Evolutionary conservation across 2,113 vertebrate species (phyloP), one percentile per base, ranked within the genome.

Genomic region (Acrocephalus arundinaceus): DNA sequence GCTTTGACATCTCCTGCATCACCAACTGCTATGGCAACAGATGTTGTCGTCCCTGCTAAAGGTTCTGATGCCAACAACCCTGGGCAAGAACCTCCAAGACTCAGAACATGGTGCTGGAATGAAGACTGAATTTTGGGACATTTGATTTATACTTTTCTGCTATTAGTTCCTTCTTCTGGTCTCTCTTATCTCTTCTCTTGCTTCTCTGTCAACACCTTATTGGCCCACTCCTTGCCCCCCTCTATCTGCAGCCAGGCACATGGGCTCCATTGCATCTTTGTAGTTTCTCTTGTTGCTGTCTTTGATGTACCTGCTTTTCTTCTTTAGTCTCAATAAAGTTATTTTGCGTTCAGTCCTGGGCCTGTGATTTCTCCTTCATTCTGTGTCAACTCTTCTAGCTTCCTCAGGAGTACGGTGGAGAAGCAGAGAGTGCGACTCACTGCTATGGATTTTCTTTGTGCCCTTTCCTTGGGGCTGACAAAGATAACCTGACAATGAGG

Each of bases 271-370:
- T 45, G 9, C 11, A 33, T 21, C 15, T 25, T 33, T 8, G 25
- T 3, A 7, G 8, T 7, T 65, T 9, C 6, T 33, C 13, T 22
- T 33, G 16, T 2, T 39, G 8, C 33, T 6, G 2, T 41, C 7
- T 28, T 2, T 12, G 8, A n/a, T 3, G 0, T 16, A 13, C 11
- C 15, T 3, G 1, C 6, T 46, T 39, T 61, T 48, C 45, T 76
- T 49, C 20, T 39, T 49, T 80, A 28, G 10, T 17, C 10, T 33
- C 17, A 81, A 48, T 68, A 68, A 81, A 68, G 10, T 11, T 11
- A 0, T 68, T 58, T 48, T 59, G 65, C 65, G 41, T 70, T 5
- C 11, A 17, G 41, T 5, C 9, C 1, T 22, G 0, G 2, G 35
- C 30, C 18, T 82, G 8, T 17, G 13, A 13, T 15, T 39, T 33